Percentiles rank a stretch among this genome's conserved stretches.
Evolutionary conservation across 2,888 invertebrate species (phyloP).

Genomic region (Neria commutata): DNA sequence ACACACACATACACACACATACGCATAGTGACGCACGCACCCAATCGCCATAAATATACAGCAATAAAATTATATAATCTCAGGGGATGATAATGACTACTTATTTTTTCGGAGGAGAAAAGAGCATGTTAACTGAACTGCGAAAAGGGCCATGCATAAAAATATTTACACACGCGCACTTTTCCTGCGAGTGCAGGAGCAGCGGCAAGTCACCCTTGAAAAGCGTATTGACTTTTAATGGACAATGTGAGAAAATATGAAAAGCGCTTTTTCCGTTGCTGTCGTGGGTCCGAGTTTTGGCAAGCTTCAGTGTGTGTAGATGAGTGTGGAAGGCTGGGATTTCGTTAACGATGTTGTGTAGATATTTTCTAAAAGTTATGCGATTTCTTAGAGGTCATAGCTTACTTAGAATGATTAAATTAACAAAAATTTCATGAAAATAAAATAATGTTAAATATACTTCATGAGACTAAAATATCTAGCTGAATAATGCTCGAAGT

Average conservation of each 20-base stretch:
- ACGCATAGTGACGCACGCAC: background rate
- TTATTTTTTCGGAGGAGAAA: no score
- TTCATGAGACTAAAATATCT: no score
- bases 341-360: no score
- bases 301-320: no score
- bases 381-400: no score
- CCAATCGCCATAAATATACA: background rate
- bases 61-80: conserved; percentile 1
- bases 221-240: conserved; percentile 32
- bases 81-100: conserved; percentile 15
- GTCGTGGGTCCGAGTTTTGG: no score
- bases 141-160: conserved; percentile 59
- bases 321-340: no score
- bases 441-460: no score
- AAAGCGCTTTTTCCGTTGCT: conserved; percentile 27
- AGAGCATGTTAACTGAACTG: conserved; percentile 55
- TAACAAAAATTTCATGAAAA: no score
- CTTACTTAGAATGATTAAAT: no score
- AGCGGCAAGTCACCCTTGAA: conserved; percentile 35
- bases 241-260: conserved; percentile 38
- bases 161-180: conserved; percentile 52
- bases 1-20: background rate
- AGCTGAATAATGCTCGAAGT: no score
- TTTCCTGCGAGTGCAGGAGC: conserved; percentile 17
- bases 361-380: no score